phyloP scores from a whole-genome alignment of 2,888 invertebrate genomes.

The Drosophila macrothrix region DNA sequence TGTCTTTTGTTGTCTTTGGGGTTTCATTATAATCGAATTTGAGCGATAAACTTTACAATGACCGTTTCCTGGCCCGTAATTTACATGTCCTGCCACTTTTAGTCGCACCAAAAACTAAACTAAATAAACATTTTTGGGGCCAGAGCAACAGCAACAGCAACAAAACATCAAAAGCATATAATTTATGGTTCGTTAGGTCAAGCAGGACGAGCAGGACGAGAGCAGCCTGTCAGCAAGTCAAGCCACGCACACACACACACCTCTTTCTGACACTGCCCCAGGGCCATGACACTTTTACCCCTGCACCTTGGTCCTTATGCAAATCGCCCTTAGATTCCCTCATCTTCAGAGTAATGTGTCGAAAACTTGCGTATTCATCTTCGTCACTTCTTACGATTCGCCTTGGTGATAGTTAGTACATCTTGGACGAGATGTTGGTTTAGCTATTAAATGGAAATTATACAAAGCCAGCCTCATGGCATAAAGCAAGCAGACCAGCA shows the following conservation, averaged over 20 bases:
- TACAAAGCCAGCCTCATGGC: constrained; percentile 47
- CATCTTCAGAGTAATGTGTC: constrained; percentile 28
- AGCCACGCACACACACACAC: constrained; percentile 6
- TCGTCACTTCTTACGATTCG: constrained; percentile 69
- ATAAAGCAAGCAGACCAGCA: constrained; percentile 35
- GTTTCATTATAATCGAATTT: constrained; percentile 81
- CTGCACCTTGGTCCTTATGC: constrained; percentile 56
- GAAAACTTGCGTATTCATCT: constrained; percentile 81
- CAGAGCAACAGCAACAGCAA: constrained; percentile 22
- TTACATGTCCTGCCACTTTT: constrained; percentile 63
- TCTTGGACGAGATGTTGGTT: constrained; percentile 63
- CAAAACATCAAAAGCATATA: constrained; percentile 81
- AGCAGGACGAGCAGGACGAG: constrained; percentile 36
- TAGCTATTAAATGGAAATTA: constrained; percentile 77
- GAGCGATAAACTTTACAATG: constrained; percentile 76
- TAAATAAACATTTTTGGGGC: constrained; percentile 65
- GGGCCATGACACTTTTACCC: constrained; percentile 41
- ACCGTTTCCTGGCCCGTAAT: constrained; percentile 51
- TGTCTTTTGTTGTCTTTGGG: constrained; percentile 67
- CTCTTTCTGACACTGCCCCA: constrained; percentile 24
- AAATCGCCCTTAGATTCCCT: constrained; percentile 44
- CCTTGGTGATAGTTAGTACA: constrained; percentile 41
- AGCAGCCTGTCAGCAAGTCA: constrained; percentile 66
- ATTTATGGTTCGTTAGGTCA: constrained; percentile 85
- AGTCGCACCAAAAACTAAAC: constrained; percentile 45